Evolutionary conservation across 1,140 invertebrate species (phyloP).

Genomic region (Drosophila triauraria): DNA sequence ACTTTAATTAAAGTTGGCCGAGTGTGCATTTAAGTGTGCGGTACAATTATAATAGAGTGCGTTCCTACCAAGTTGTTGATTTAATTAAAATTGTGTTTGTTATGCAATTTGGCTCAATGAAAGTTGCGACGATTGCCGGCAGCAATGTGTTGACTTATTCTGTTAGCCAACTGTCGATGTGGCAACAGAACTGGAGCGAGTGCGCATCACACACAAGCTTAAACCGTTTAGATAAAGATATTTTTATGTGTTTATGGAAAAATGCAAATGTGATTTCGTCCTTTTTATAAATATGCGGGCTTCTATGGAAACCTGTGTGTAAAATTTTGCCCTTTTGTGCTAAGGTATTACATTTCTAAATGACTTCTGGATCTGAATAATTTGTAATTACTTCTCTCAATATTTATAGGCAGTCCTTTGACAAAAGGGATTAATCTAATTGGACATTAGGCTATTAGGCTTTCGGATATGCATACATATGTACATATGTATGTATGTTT

Average conservation of each 20-base stretch:
- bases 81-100: slow-evolving; percentile 53
- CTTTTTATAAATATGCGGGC: not conserved
- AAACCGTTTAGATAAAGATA: not conserved
- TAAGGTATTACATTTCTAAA: not conserved
- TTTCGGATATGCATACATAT: too few relatives aligned
- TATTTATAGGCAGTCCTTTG: too few relatives aligned
- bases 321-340: not conserved
- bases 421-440: too few relatives aligned
- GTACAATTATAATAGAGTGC: slow-evolving; percentile 40
- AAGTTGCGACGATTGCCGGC: slow-evolving; percentile 10
- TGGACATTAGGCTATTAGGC: too few relatives aligned
- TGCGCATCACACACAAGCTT: not conserved
- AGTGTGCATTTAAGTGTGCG: slow-evolving; percentile 19
- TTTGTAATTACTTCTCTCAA: too few relatives aligned
- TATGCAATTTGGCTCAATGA: slow-evolving; percentile 36
- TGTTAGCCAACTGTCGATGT: slow-evolving; percentile 1
- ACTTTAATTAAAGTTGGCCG: slow-evolving; percentile 52
- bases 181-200: not conserved
- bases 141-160: slow-evolving; percentile 9
- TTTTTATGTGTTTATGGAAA: not conserved
- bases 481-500: too few relatives aligned
- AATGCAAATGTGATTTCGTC: not conserved
- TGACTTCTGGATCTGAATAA: too few relatives aligned
- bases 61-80: slow-evolving; percentile 42
- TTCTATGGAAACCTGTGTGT: too few relatives aligned